phyloP scores from a whole-genome alignment of 35 echinoderm and acorn worm species.

The Ophioderma brevispina region DNA sequence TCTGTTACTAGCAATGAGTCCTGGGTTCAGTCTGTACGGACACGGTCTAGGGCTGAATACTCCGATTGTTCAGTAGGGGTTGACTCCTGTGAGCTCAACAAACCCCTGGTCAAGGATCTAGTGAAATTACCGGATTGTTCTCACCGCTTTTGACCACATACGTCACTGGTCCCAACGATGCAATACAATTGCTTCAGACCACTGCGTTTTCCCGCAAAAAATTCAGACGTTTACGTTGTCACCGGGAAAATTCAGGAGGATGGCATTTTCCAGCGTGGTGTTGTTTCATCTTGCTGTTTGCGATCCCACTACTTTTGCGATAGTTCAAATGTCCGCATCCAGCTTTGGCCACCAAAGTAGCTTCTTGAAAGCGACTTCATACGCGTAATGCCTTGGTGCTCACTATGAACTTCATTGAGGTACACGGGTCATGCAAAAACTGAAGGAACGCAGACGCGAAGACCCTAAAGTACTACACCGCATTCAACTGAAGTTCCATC shows the following conservation, averaged over 20 bases:
- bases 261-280: not conserved
- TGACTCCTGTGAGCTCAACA: not conserved
- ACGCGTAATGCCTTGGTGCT: slow-evolving; percentile 46
- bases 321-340: slow-evolving; percentile 48
- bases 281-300: not conserved
- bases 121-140: not conserved
- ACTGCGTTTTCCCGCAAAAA: not conserved
- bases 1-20: too few species aligned
- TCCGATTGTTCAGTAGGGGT: not conserved
- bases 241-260: not conserved
- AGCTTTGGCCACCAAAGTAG: slow-evolving; percentile 64
- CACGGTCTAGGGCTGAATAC: not conserved
- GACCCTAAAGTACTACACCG: slow-evolving; percentile 66
- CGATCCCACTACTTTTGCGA: not conserved
- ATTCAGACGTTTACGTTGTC: not conserved
- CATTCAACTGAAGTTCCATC: slow-evolving; percentile 44
- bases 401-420: slow-evolving; percentile 61
- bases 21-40: too few species aligned
- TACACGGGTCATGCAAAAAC: slow-evolving; percentile 14
- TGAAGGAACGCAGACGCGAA: slow-evolving; percentile 53
- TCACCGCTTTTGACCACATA: not conserved
- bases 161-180: not conserved
- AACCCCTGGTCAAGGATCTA: not conserved
- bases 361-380: slow-evolving; percentile 62
- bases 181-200: not conserved